Conservation (phyloP, 2,797 vertebrate genomes). For the Rallus crepitans region DNA sequence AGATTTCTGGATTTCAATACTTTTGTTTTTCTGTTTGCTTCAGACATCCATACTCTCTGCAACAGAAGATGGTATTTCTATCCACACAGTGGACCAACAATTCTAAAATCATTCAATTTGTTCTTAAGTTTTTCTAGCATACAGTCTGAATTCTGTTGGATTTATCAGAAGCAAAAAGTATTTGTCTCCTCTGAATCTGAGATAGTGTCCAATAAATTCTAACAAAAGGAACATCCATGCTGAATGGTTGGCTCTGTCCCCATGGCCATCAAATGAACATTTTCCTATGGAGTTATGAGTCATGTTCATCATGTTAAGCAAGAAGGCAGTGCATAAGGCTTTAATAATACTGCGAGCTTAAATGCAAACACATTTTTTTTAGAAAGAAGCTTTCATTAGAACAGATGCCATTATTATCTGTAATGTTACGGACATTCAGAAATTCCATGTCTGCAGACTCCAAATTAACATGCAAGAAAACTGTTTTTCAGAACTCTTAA, state of each 20-base stretch:
- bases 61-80: neutral
- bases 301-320: constrained; percentile 32
- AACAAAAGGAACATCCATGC: neutral
- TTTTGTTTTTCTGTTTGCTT: neutral
- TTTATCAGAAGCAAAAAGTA: neutral
- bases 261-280: constrained; percentile 16
- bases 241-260: constrained; percentile 11
- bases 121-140: neutral
- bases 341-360: constrained; percentile 43
- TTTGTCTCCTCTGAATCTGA: neutral
- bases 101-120: neutral
- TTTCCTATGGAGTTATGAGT: constrained; percentile 53
- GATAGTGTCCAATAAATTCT: neutral
- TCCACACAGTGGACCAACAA: neutral
- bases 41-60: neutral
- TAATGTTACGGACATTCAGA: neutral
- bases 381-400: constrained; percentile 17
- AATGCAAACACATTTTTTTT: neutral
- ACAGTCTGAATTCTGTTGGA: neutral
- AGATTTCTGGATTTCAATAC: neutral
- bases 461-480: neutral
- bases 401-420: neutral
- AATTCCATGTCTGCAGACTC: neutral
- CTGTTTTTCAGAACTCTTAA: neutral
- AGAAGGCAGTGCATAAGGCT: constrained; percentile 37